Evolutionary conservation across 2,113 vertebrate genomes (phyloP).

Genomic region (Dolichotis patagonum): DNA sequence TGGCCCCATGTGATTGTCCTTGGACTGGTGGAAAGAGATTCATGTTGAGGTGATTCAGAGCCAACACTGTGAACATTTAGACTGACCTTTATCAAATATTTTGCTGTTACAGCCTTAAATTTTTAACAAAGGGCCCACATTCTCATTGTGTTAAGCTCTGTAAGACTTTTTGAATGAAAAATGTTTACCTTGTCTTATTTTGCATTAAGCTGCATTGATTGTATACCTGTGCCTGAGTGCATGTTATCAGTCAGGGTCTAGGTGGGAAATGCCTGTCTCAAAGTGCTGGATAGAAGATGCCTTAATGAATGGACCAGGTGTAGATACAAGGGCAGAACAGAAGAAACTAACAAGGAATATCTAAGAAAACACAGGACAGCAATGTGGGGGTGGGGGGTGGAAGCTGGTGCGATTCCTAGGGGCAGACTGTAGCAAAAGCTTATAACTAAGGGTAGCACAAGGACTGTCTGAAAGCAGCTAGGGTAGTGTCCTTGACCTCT

Average conservation of each 20-base stretch:
- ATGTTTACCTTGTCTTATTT: not conserved
- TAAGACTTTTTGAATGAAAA: not conserved
- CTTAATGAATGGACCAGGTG: rapidly evolving
- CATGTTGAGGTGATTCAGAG: rapidly evolving
- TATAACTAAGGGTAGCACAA: rapidly evolving
- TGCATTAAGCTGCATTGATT: rapidly evolving
- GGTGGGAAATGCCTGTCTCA: not conserved
- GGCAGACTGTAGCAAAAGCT: too few relatives aligned
- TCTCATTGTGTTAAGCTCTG: too few relatives aligned
- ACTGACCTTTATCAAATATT: not conserved
- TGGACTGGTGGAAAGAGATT: not conserved
- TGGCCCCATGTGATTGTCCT: not conserved
- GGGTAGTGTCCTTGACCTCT: too few relatives aligned
- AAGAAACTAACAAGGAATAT: not conserved
- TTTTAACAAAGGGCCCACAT: rapidly evolving
- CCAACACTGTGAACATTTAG: rapidly evolving
- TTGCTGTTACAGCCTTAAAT: not conserved
- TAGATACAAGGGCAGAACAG: not conserved
- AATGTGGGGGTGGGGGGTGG: rapidly evolving
- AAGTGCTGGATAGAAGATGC: not conserved
- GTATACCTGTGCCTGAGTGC: rapidly evolving
- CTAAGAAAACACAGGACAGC: rapidly evolving
- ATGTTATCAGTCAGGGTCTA: not conserved
- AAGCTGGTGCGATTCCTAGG: not conserved
- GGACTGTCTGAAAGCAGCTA: too few relatives aligned